phyloP scores from a whole-genome alignment of 1,140 invertebrate species.

The Drosophila fuyamai region DNA sequence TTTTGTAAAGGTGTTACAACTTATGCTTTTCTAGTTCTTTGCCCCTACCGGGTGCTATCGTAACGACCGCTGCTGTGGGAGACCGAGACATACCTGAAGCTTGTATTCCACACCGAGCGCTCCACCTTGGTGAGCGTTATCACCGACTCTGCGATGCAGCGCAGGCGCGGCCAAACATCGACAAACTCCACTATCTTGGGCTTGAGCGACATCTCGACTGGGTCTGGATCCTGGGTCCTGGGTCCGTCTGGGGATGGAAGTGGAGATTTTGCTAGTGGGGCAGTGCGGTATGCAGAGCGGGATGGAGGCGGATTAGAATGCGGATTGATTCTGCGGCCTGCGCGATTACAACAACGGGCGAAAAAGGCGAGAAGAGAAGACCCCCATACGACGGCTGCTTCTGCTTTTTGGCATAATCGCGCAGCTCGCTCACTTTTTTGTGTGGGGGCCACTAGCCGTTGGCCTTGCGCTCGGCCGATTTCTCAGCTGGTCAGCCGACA shows the following conservation, averaged over 20 bases:
- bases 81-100: constrained; percentile 90
- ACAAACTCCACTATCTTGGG: constrained; percentile 96
- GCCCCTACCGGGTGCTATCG: neutral
- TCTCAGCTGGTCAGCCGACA: constrained; percentile 13
- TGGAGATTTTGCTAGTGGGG: constrained; percentile 23
- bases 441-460: constrained; percentile 19
- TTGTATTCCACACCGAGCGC: constrained; percentile 94
- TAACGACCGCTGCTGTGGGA: neutral
- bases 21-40: too few relatives aligned
- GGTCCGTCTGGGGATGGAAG: constrained; percentile 36
- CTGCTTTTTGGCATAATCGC: constrained; percentile 36
- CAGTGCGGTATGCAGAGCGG: neutral
- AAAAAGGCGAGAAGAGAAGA: neutral
- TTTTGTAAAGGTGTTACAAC: too few relatives aligned
- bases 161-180: constrained; percentile 93
- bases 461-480: constrained; percentile 34
- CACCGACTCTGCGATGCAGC: constrained; percentile 95
- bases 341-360: neutral
- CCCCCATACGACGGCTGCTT: constrained; percentile 17
- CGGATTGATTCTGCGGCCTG: neutral
- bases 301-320: constrained; percentile 1
- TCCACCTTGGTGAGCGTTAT: constrained; percentile 94
- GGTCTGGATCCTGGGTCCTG: constrained; percentile 37
- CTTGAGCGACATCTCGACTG: constrained; percentile 93
- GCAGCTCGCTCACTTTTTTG: constrained; percentile 30